A percentile compares a stretch with the other conserved stretches of the same genome.
phyloP scores from a whole-genome alignment of 2,113 vertebrate species.

The Meles meles region DNA sequence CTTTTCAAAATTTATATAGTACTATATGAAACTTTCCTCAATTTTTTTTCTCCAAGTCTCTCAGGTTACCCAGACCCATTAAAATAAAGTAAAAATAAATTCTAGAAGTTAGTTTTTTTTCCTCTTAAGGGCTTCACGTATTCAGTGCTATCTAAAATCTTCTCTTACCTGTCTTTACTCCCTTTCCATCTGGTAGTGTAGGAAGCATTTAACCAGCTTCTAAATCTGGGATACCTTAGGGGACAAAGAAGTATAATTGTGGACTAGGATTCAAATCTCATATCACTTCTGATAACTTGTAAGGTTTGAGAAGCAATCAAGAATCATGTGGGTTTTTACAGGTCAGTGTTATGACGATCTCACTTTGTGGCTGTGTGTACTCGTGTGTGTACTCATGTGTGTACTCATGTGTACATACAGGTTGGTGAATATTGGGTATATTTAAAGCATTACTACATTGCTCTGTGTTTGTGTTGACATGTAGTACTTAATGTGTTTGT shows the following conservation, averaged over 20 bases:
- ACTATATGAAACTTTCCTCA: background rate
- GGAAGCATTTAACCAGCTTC: background rate
- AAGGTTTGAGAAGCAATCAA: background rate
- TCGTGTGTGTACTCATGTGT: background rate
- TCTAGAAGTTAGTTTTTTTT: background rate
- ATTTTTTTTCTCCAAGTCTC: background rate
- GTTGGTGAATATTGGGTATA: background rate
- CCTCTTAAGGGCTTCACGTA: background rate
- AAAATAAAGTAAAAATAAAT: constrained; percentile 34
- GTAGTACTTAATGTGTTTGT: background rate
- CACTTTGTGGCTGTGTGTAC: background rate
- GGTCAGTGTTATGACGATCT: background rate
- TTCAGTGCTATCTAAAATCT: constrained; percentile 8
- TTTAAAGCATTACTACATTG: background rate
- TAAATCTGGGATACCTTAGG: background rate
- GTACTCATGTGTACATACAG: background rate
- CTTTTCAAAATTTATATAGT: background rate
- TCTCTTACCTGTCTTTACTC: background rate
- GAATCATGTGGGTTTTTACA: background rate
- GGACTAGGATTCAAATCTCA: background rate
- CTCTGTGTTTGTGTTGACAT: background rate
- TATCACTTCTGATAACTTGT: background rate
- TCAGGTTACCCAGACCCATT: background rate
- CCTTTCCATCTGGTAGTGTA: background rate
- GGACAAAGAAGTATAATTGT: background rate